Base-by-base conservation (phyloP, 1,140 invertebrate species). In the Asobara japonica region DNA sequence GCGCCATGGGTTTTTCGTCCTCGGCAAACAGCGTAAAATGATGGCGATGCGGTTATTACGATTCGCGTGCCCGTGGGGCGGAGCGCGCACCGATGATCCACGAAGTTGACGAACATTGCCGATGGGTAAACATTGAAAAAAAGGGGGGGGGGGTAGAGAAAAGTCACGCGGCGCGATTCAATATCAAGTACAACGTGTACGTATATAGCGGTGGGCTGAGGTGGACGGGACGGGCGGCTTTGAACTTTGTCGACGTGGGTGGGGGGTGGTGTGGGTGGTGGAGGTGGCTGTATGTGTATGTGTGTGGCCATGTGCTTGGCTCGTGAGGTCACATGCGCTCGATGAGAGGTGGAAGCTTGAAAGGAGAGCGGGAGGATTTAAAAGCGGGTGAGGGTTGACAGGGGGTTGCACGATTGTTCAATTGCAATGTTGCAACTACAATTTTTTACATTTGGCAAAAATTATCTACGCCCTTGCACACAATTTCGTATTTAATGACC, bases 121-220 rank as follows among this genome's bases (percentile, higher is more conserved):
- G 36, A 41, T 41, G 4, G 36, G 2, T n/a, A n/a, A n/a, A n/a
- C n/a, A n/a, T n/a, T n/a, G n/a, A n/a, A n/a, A n/a, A n/a, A n/a
- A n/a, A n/a, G n/a, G n/a, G n/a, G n/a, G n/a, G n/a, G n/a, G n/a
- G n/a, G n/a, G 1, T 33, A 68, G 71, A 70, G 16, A 10, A 62
- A 33, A 25, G 18, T 13, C 18, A 22, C 72, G 29, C 72, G 72
- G 33, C 11, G 16, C 69, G 66, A 81, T 83, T 83, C 80, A 83
- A 83, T 83, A 82, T 83, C 81, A 84, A 83, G 81, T 81, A 79
- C 80, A 83, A 76, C 74, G 30, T 25, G 13, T 41, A 36, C 29
- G 29, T 31, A 30, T 36, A 48, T 48, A 2, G 18, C 22, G 6
- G 51, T 16, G 60, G 60, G 27, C 4, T 6, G 1, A 56, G 22